Percentiles rank a stretch among this genome's conserved stretches.
Conservation (phyloP, 64 coral and sea anemone genomes). For the Pachyseris speciosa region DNA sequence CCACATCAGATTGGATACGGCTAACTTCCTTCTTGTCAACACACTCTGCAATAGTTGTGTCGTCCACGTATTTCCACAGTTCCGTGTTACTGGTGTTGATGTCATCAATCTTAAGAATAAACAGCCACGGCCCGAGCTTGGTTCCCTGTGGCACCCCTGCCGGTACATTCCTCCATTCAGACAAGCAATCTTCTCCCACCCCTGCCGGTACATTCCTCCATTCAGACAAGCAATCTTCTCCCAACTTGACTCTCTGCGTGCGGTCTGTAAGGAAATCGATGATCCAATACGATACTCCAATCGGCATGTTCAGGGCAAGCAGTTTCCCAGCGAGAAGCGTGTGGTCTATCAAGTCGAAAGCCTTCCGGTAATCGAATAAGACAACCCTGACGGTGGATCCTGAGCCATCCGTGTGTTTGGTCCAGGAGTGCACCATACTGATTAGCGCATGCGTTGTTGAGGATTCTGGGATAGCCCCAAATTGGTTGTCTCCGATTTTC, state of each 20-base stretch:
- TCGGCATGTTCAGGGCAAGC: no score
- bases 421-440: no score
- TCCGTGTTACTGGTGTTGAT: constrained; percentile 23
- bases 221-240: no score
- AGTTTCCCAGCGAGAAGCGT: background rate
- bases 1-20: constrained; percentile 8
- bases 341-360: background rate
- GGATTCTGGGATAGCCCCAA: no score
- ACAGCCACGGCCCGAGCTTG: constrained; percentile 41
- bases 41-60: constrained; percentile 28
- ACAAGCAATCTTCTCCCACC: background rate
- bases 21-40: constrained; percentile 26
- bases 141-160: constrained; percentile 32
- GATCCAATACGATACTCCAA: no score
- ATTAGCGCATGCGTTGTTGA: no score
- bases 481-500: no score
- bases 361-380: background rate
- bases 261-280: no score
- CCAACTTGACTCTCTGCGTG: no score
- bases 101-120: constrained; percentile 32
- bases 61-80: constrained; percentile 25
- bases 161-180: constrained; percentile 31
- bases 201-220: no score
- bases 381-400: background rate
- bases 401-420: no score